Percentiles rank a stretch among this genome's conserved stretches.
These are phyloP conservation scores for Temnothorax nylanderi DNA, from an alignment of 1,140 invertebrate species.

Conservation along the genomic window DNA sequence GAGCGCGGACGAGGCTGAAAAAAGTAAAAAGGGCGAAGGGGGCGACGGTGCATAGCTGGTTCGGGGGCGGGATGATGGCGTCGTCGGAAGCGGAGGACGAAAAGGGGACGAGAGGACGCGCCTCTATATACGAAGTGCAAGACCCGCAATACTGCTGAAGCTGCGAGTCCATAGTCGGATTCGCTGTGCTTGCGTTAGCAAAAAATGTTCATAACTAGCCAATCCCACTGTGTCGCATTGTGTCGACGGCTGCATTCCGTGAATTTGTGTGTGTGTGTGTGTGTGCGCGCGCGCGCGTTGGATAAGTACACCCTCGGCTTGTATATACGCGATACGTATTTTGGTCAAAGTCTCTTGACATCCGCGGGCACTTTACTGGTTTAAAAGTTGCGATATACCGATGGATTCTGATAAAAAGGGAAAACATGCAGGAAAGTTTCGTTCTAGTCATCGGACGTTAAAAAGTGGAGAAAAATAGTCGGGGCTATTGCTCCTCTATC, in stretches of 20 bases:
- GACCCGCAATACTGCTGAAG: slow-evolving; percentile 71
- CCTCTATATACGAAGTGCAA: slow-evolving; percentile 45
- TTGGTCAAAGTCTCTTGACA: slow-evolving; percentile 12
- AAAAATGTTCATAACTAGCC: slow-evolving; percentile 79
- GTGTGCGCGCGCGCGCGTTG: too few species aligned
- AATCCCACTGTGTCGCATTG: slow-evolving; percentile 53
- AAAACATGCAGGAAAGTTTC: not conserved
- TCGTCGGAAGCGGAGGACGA: slow-evolving; percentile 38
- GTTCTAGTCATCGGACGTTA: not conserved
- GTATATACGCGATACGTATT: not conserved
- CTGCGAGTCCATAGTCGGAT: slow-evolving; percentile 51
- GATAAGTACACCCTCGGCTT: not conserved
- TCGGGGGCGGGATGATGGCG: slow-evolving; percentile 46
- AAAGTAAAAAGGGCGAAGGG: slow-evolving; percentile 47
- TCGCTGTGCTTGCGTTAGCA: slow-evolving; percentile 68
- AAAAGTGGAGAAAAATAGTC: not conserved
- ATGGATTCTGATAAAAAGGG: slow-evolving; percentile 11
- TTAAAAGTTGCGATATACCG: slow-evolving; percentile 41
- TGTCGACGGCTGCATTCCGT: slow-evolving; percentile 8
- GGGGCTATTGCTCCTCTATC: not conserved
- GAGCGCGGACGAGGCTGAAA: slow-evolving; percentile 47
- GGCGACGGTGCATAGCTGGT: slow-evolving; percentile 42
- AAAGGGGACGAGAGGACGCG: slow-evolving; percentile 27
- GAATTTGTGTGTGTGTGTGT: slow-evolving; percentile 36
- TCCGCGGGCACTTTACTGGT: slow-evolving; percentile 16